Conservation (phyloP, 1,140 invertebrate species). For the Anoplolepis gracilipes region DNA sequence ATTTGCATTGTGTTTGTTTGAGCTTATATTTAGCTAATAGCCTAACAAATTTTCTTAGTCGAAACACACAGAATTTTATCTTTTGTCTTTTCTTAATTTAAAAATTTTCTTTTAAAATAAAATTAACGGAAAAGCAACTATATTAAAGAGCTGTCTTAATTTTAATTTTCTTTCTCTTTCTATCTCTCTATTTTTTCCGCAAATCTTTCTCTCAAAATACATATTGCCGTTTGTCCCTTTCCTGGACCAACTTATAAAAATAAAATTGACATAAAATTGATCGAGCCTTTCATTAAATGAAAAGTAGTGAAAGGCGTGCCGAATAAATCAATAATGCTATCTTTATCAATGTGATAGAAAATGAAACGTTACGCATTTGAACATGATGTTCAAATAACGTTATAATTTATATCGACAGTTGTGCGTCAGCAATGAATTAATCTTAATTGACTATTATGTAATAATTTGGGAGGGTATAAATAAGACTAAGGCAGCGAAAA, state of each 20-base stretch:
- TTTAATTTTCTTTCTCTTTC: too few relatives aligned
- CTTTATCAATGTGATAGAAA: constrained; percentile 17
- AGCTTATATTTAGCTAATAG: too few relatives aligned
- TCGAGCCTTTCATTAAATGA: background rate
- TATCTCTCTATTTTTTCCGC: too few relatives aligned
- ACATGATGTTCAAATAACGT: constrained; percentile 2
- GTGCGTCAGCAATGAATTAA: constrained; percentile 25
- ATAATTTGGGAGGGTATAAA: background rate
- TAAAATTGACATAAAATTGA: too few relatives aligned
- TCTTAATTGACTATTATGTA: constrained; percentile 26
- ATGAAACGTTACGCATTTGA: background rate
- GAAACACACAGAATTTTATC: too few relatives aligned
- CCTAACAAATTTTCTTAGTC: too few relatives aligned
- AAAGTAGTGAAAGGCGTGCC: background rate
- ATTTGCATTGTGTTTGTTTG: too few relatives aligned
- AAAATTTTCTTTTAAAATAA: too few relatives aligned
- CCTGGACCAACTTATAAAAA: constrained; percentile 8
- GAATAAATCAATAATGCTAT: constrained; percentile 18
- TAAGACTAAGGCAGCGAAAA: background rate
- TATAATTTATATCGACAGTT: background rate
- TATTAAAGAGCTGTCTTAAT: background rate
- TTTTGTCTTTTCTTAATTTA: too few relatives aligned
- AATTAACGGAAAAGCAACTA: too few relatives aligned
- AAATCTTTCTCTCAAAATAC: background rate
- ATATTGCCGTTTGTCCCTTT: background rate